Percentiles rank a stretch among this genome's conserved stretches.
Conservation (phyloP, 2,113 vertebrate species). For the Cyanistes caeruleus region DNA sequence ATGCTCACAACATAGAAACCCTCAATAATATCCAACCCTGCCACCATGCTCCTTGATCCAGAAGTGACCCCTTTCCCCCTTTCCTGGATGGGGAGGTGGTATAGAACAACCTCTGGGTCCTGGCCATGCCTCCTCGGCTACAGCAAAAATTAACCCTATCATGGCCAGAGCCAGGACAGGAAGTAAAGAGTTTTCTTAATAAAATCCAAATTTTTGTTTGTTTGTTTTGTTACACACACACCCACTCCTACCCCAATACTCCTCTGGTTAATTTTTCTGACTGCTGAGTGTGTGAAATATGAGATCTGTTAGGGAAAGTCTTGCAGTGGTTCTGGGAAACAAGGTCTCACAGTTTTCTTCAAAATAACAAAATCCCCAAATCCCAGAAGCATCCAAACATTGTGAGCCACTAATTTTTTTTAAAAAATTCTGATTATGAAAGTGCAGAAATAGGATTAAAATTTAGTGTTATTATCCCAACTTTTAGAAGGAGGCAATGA, state of each 20-base stretch:
- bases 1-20: neutral
- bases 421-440: neutral
- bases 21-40: rapidly evolving
- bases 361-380: neutral
- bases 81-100: neutral
- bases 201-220: neutral
- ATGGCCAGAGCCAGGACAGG: neutral
- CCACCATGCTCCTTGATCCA: rapidly evolving
- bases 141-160: neutral
- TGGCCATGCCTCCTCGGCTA: neutral
- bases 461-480: neutral
- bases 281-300: constrained; percentile 37
- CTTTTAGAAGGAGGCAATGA: neutral
- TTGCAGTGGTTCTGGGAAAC: constrained; percentile 1
- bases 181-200: neutral
- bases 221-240: too few species aligned
- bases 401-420: neutral
- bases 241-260: neutral
- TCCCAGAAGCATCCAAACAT: neutral
- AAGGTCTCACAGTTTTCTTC: neutral
- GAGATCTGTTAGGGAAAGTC: neutral
- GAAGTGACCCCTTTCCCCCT: neutral
- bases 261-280: constrained; percentile 4
- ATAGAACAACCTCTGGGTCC: neutral
- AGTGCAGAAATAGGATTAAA: neutral